These are phyloP conservation scores for Stichodactyla helianthus DNA, from an alignment of 64 coral and sea anemone genomes.

Conservation along the genomic window DNA sequence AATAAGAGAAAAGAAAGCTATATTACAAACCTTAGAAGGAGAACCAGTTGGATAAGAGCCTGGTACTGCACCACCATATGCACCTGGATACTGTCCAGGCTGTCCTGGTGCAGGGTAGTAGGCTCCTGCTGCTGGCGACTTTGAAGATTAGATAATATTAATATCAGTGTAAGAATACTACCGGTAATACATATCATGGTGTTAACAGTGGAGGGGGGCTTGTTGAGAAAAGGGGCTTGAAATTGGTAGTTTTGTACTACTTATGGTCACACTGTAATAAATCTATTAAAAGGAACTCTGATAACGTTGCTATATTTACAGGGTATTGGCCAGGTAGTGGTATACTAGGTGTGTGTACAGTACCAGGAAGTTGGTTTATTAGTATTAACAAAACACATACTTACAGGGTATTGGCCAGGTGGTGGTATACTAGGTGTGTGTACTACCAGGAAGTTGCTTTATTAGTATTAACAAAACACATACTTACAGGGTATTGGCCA, in stretches of 20 bases:
- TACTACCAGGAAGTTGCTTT: too few species aligned
- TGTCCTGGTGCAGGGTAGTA: slow-evolving; percentile 21
- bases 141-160: background rate
- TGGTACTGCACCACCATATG: background rate
- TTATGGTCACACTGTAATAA: too few species aligned
- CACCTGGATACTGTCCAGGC: background rate
- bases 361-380: too few species aligned
- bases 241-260: too few species aligned
- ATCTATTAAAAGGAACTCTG: too few species aligned
- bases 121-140: slow-evolving; percentile 9
- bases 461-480: background rate
- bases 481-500: slow-evolving; percentile 22
- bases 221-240: too few species aligned
- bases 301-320: background rate
- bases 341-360: background rate
- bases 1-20: too few species aligned
- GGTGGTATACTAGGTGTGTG: background rate
- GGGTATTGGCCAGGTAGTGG: slow-evolving; percentile 14
- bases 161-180: background rate
- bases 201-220: too few species aligned
- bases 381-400: background rate
- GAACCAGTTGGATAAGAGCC: background rate
- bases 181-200: too few species aligned
- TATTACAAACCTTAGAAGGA: background rate
- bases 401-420: slow-evolving; percentile 19